Evolutionary conservation across 2,113 vertebrate genomes (phyloP).

Genomic region (Tragulus kanchil): DNA sequence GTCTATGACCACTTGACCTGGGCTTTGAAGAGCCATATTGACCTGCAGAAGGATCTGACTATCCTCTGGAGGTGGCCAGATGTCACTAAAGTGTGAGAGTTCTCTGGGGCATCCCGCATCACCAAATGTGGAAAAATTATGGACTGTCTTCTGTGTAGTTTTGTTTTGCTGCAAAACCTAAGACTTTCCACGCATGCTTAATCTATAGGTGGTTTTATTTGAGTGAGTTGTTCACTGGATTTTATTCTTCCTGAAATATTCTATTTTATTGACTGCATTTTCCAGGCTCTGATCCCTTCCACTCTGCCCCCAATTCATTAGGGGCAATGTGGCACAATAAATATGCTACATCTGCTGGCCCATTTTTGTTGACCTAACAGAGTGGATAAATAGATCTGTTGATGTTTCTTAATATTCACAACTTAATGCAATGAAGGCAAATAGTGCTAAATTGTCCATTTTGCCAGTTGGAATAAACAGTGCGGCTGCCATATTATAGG

Average conservation of each 20-base stretch:
- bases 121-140: not conserved
- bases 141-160: not conserved
- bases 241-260: conserved; percentile 7
- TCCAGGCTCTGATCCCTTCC: not conserved
- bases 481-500: not conserved
- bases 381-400: conserved; percentile 18
- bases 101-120: not conserved
- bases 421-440: not conserved
- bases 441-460: not conserved
- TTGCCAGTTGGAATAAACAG: not conserved
- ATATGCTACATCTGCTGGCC: not conserved
- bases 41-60: not conserved
- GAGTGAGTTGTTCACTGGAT: not conserved
- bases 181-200: not conserved
- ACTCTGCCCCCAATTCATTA: not conserved
- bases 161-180: not conserved
- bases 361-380: conserved; percentile 27
- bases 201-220: not conserved
- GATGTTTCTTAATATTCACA: conserved; percentile 35
- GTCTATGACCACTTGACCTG: not conserved
- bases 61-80: not conserved
- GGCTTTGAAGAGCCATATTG: not conserved
- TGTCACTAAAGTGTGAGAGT: not conserved
- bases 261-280: conserved; percentile 11
- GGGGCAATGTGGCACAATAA: not conserved